A percentile compares a stretch with the other conserved stretches of the same genome.
phyloP scores from a whole-genome alignment of 2,888 invertebrate genomes.

The Volucella zonaria region DNA sequence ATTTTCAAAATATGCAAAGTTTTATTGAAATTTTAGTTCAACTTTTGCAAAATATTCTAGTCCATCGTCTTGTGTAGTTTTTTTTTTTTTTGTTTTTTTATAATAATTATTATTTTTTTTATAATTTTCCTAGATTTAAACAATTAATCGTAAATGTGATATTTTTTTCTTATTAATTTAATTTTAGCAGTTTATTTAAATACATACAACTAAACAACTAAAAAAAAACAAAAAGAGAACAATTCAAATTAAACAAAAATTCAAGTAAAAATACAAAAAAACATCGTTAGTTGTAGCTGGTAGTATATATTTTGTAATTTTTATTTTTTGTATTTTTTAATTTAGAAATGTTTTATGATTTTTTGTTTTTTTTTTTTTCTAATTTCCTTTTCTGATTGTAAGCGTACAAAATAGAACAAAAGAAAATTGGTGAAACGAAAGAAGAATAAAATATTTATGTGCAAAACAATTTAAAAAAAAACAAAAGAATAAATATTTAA shows the following conservation, averaged over 20 bases:
- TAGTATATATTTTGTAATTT: conserved; percentile 22
- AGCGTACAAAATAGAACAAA: conserved; percentile 70
- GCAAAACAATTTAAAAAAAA: conserved; percentile 48
- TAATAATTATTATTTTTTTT: conserved; percentile 16
- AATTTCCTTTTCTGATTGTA: conserved; percentile 47
- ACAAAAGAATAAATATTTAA: conserved; percentile 26
- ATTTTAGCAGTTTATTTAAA: conserved; percentile 49
- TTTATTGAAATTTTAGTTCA: conserved; percentile 63
- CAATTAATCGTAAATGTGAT: conserved; percentile 73
- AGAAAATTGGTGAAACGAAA: conserved; percentile 32
- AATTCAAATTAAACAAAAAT: conserved; percentile 55
- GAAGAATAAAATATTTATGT: conserved; percentile 64
- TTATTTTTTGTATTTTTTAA: conserved; percentile 38
- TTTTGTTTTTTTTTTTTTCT: conserved; percentile 17
- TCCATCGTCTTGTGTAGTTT: conserved; percentile 66
- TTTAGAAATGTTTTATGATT: conserved; percentile 29
- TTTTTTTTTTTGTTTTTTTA: too few relatives aligned
- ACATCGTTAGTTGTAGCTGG: conserved; percentile 11
- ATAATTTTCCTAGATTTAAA: conserved; percentile 57
- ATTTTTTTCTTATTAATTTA: conserved; percentile 70
- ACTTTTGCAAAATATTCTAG: conserved; percentile 72
- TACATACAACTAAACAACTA: too few relatives aligned
- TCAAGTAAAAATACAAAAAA: conserved; percentile 27
- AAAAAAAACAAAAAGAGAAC: too few relatives aligned
- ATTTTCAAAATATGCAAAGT: conserved; percentile 12